Evolutionary conservation across 2,888 invertebrate species (phyloP).

Genomic region (Heliconius ismenius): DNA sequence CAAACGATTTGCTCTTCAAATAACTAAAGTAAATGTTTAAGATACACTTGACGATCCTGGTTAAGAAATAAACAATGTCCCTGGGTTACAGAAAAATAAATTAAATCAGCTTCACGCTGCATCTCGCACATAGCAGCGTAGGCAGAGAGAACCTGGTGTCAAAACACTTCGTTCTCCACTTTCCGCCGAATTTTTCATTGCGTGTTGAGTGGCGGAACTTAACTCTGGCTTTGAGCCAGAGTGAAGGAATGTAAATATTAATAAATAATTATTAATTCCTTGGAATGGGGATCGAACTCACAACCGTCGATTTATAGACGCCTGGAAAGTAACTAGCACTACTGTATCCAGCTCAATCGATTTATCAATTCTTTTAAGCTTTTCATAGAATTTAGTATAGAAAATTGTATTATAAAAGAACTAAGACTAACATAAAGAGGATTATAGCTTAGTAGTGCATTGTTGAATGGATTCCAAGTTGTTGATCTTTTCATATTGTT

Average conservation of each 20-base stretch:
- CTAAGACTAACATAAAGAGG: not conserved
- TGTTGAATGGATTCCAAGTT: not conserved
- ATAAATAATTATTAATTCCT: too few relatives aligned
- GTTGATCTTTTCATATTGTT: not conserved
- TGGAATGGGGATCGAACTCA: too few relatives aligned
- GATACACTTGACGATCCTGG: not conserved
- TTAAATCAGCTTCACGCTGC: too few relatives aligned
- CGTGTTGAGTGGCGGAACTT: too few relatives aligned
- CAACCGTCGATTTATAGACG: too few relatives aligned
- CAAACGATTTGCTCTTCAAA: not conserved
- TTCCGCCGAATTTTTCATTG: too few relatives aligned
- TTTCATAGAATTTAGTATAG: not conserved
- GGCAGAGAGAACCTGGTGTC: too few relatives aligned
- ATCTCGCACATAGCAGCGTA: too few relatives aligned
- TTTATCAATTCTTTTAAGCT: constrained; percentile 4
- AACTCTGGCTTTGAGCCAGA: too few relatives aligned
- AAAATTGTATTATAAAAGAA: constrained; percentile 1
- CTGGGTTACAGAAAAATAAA: not conserved
- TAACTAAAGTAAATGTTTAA: constrained; percentile 12
- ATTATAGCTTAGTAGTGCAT: not conserved
- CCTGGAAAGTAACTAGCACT: not conserved
- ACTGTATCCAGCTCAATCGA: constrained; percentile 14
- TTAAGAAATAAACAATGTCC: not conserved
- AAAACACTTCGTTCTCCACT: too few relatives aligned
- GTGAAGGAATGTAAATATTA: too few relatives aligned